Base-by-base conservation (phyloP, 2,797 vertebrate genomes). In the Melanogrammus aeglefinus region DNA sequence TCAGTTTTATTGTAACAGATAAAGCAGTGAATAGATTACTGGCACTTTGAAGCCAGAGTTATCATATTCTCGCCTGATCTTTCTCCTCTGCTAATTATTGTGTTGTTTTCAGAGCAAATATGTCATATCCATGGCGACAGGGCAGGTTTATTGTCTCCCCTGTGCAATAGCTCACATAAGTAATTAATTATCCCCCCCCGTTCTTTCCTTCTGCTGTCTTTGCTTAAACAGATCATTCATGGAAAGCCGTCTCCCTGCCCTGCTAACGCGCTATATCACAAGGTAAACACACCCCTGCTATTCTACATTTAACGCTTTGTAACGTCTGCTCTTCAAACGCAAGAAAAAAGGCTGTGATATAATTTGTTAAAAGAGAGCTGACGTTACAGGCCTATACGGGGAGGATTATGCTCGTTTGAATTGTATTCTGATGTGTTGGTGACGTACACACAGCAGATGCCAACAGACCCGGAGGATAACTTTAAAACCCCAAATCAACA, bases 101-200 rank as follows among this genome's bases (percentile, higher is more conserved):
- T 99, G 98, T 99, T 99, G 98, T 99, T 99, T 99, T 98, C 96
- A 96, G 96, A 98, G 97, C 97, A 99, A 99, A 99, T 99, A 99
- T 99, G 97, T 99, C 97, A 99, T 99, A 99, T 99, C 98, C 97
- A 99, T 99, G 97, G 97, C 96, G 97, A 99, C 97, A 97, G 95
- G 96, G 97, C 96, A 99, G 97, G 96, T 98, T 99, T 99, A 99
- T 99, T 98, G 97, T 99, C 96, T 99, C 97, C 97, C 96, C 96
- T 95, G 95, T 98, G 97, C 97, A 98, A 97, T 99, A 97, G 96
- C 97, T 97, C 97, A 98, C 97, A 98, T 97, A 99, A 98, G 97
- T 99, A 99, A 99, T 99, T 99, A 99, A 99, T 99, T 98, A 97
- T 96, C 97, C 95, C 92, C 92, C 95, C 95, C 57, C 18, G 13